phyloP scores from a whole-genome alignment of 2,797 vertebrate genomes.

The Aulostomus chinensis region DNA sequence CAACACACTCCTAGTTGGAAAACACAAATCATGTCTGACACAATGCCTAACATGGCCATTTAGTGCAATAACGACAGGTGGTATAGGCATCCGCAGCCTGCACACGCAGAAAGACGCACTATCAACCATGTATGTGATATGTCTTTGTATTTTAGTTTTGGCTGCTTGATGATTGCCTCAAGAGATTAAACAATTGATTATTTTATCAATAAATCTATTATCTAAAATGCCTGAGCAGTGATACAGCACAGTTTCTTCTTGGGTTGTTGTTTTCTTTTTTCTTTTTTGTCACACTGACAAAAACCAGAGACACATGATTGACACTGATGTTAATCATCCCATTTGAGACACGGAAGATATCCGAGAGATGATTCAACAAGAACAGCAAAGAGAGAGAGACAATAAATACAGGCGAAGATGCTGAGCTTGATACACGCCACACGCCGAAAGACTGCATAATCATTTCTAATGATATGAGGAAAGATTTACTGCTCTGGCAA shows the following conservation, averaged over 20 bases:
- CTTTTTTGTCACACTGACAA: no score
- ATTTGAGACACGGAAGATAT: neutral
- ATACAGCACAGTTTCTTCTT: no score
- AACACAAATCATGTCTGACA: conserved; percentile 68
- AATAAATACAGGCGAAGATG: neutral
- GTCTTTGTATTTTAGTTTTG: neutral
- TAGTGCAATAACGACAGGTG: conserved; percentile 21
- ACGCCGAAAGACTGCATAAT: neutral
- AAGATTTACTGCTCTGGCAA: neutral
- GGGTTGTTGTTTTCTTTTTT: neutral
- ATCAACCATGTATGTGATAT: neutral
- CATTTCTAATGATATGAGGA: neutral
- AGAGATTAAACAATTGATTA: no score
- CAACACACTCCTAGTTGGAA: conserved; percentile 58
- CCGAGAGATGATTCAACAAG: neutral
- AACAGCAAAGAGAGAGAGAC: neutral
- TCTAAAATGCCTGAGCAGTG: no score
- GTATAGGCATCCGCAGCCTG: neutral
- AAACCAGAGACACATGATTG: no score
- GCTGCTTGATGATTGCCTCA: no score
- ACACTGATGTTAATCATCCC: no score
- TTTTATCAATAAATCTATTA: no score
- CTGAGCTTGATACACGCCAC: neutral
- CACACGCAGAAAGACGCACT: neutral
- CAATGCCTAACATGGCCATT: conserved; percentile 36